A percentile compares a stretch with the other conserved stretches of the same genome.
Conservation (phyloP, 2,113 vertebrate genomes). For the Trichomycterus rosablanca region DNA sequence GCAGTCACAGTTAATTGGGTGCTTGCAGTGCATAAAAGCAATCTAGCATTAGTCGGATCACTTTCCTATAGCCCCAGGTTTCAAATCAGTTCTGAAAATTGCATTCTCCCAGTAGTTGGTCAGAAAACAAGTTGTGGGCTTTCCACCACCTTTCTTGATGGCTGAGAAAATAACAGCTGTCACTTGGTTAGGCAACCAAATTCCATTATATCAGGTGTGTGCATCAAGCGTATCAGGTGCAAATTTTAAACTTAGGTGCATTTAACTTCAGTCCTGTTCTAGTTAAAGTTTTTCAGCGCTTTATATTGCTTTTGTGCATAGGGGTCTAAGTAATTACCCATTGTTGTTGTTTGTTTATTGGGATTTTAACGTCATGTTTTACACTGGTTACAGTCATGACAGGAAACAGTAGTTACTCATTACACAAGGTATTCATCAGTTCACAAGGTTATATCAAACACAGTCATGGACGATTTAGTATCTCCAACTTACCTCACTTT, state of each 20-base stretch:
- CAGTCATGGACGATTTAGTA: no score
- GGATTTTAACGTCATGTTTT: no score
- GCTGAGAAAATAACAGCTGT: slow-evolving; percentile 8
- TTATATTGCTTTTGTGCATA: no score
- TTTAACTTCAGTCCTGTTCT: background rate
- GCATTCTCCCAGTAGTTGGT: slow-evolving; percentile 16
- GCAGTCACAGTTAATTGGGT: slow-evolving; percentile 27
- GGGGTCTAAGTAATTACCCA: no score
- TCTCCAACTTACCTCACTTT: no score
- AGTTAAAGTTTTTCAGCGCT: no score
- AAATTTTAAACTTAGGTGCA: background rate
- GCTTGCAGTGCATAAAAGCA: slow-evolving; percentile 11
- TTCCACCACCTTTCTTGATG: slow-evolving; percentile 17
- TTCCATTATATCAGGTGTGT: no score
- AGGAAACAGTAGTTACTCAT: no score
- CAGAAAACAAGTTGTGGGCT: slow-evolving; percentile 15
- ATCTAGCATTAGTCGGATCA: slow-evolving; percentile 9
- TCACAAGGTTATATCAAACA: no score
- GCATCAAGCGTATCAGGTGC: slow-evolving; percentile 9
- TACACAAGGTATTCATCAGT: no score
- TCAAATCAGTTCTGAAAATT: slow-evolving; percentile 29
- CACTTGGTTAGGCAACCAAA: background rate
- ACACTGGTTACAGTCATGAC: no score
- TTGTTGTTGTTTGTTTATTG: no score
- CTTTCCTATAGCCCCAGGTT: slow-evolving; percentile 15